Percentiles rank a stretch among this genome's conserved stretches.
Evolutionary conservation across 2,797 vertebrate species (phyloP).

Genomic region (Periparus ater): DNA sequence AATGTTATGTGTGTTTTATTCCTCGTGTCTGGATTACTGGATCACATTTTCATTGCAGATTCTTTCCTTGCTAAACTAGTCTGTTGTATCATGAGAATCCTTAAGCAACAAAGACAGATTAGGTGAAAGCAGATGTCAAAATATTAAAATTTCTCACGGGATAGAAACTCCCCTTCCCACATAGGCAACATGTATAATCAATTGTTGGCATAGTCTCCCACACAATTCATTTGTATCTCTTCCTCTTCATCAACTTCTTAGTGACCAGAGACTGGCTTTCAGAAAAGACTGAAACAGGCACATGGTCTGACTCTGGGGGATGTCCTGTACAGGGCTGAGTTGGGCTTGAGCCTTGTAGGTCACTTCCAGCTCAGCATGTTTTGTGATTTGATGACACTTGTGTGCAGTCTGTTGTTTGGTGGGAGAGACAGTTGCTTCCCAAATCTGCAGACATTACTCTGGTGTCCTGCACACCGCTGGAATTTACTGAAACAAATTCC

Average conservation of each 20-base stretch:
- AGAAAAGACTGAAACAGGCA: neutral
- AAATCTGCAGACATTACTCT: neutral
- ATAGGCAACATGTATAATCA: neutral
- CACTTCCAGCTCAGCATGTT: neutral
- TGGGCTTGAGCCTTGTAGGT: neutral
- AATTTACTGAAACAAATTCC: neutral
- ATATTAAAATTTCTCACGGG: neutral
- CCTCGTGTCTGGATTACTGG: neutral
- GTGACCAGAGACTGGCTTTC: neutral
- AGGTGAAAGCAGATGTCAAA: neutral
- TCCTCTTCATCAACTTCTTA: neutral
- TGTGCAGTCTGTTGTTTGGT: accelerated
- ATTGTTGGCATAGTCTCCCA: neutral
- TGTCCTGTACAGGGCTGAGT: neutral
- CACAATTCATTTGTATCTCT: neutral
- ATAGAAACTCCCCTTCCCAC: neutral
- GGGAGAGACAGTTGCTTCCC: neutral
- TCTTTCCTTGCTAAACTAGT: neutral
- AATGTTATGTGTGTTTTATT: neutral
- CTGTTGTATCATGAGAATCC: neutral
- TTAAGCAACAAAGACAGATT: neutral
- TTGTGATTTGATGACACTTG: neutral
- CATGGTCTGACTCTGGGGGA: neutral
- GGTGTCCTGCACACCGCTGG: accelerated
- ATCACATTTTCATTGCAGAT: neutral